Evolutionary conservation across 1,140 invertebrate species (phyloP), one percentile per base, ranked within the genome.

Genomic region (Paralvinella palmiformis): DNA sequence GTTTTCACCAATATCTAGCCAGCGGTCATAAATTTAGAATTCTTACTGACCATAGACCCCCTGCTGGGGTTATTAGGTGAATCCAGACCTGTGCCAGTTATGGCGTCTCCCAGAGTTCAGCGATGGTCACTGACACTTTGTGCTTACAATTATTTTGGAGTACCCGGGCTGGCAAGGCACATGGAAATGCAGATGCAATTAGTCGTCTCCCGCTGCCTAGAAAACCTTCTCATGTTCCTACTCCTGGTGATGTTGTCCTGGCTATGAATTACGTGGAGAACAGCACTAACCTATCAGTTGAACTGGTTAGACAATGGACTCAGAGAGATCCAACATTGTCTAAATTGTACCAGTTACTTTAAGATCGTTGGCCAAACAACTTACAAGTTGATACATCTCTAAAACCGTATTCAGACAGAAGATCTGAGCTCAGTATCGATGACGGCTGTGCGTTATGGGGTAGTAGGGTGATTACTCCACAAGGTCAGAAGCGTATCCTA

Each of bases 401-500:
- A 5, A 32, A 7, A 32, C 27, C 55, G 33, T 32, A 33, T 33
- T 5, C 10, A 1, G 22, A 33, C 13, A 6, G 55, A 31, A 2
- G 27, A 32, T 5, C 27, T n/a, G 55, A 27, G 33, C 27, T 57
- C 10, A 57, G 55, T 57, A 20, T 57, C 20, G 24, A 57, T 32
- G 55, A 57, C n/a, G 55, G 55, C 7, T 57, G 4, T 57, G n/a
- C 33, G 4, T 15, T 57, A 32, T 57, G 55, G 55, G 2, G 55
- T 57, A 33, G 20, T 13, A 57, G 4, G 33, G 55, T 32, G 55
- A 57, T 57, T 57, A 27, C 33, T 2, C 55, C 55, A 57, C 29
- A 57, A 31, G 27, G 27, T 10, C 55, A 32, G 7, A 24, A 31
- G 33, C 3, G 22, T 13, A 32, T 57, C 20, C 15, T 57, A 32